phyloP scores from a whole-genome alignment of 2,797 vertebrate species.

The Balearica regulorum region DNA sequence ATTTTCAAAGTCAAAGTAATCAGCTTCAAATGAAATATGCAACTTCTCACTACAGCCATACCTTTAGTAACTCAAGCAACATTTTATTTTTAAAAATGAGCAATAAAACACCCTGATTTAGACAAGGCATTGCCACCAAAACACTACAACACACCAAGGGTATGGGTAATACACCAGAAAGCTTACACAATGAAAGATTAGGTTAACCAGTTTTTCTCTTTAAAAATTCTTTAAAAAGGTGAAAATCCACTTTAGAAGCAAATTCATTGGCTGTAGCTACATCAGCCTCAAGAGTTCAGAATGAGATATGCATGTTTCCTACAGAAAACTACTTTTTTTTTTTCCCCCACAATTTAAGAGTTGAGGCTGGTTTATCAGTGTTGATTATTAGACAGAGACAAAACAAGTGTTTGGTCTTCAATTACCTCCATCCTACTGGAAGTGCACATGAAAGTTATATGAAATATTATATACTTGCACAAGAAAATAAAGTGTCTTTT shows the following conservation, averaged over 20 bases:
- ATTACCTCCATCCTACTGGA: neutral
- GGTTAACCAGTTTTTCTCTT: neutral
- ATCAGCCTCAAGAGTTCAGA: neutral
- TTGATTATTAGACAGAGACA: neutral
- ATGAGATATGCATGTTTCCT: fast-evolving
- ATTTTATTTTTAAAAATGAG: neutral
- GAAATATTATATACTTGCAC: neutral
- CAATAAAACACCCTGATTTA: neutral
- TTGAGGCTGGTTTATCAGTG: neutral
- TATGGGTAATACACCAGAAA: neutral
- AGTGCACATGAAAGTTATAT: neutral
- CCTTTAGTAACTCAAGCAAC: neutral
- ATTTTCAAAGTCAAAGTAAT: conserved; percentile 34
- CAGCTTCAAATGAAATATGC: neutral
- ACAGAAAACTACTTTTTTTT: neutral
- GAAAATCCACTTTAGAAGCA: neutral
- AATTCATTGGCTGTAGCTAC: neutral
- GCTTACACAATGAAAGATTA: neutral
- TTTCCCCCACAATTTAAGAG: neutral
- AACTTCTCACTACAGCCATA: neutral
- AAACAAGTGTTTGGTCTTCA: neutral
- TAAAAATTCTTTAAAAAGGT: neutral
- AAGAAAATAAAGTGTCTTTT: neutral
- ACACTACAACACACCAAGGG: neutral
- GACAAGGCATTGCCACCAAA: neutral